Base-by-base conservation (phyloP, 1,140 invertebrate genomes). In the Danaus plexippus region DNA sequence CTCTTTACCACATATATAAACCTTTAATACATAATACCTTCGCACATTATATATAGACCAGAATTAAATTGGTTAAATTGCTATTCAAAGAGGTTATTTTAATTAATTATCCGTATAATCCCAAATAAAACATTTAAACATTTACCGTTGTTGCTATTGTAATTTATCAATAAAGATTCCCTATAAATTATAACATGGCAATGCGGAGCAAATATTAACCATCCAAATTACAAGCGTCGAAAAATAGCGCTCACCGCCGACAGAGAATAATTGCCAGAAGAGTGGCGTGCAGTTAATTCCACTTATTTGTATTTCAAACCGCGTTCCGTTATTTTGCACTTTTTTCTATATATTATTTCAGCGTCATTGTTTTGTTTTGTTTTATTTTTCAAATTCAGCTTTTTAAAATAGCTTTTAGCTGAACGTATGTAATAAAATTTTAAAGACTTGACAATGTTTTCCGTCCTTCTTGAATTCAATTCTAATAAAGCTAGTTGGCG, bases 181-280 rank as follows among this genome's bases (percentile, higher is more conserved):
- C 64, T 65, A 71, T 71, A 74, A 74, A 74, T 74, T 71, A 69
- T 69, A 56, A 69, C 57, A 54, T 64, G 57, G 66, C 66, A 74
- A 71, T 71, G 71, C 67, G 64, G 54, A 63, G 67, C 66, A 70
- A 71, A 74, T 67, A 71, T 63, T 67, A 71, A 64, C 61, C 63
- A 44, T 45, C 64, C 64, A 73, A 76, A 75, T 75, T 70, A 76
- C 69, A 67, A 50, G 67, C 55, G 61, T 54, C 61, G 67, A 76
- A 76, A 76, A 70, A 76, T 71, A 64, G 66, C 63, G 63, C 43
- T 48, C 60, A 45, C 22, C 57, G 54, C 48, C 55, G 73, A 74
- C 74, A 74, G 71, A 72, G 74, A 76, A 70, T 76, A 76, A 76
- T 76, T 72, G 71, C 71, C 64, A 55, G 57, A 45, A 52, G 59